Percentiles rank a stretch among this genome's conserved stretches.
phyloP scores from a whole-genome alignment of 2,888 invertebrate species.

The Mesorhabditis spiculigera region DNA sequence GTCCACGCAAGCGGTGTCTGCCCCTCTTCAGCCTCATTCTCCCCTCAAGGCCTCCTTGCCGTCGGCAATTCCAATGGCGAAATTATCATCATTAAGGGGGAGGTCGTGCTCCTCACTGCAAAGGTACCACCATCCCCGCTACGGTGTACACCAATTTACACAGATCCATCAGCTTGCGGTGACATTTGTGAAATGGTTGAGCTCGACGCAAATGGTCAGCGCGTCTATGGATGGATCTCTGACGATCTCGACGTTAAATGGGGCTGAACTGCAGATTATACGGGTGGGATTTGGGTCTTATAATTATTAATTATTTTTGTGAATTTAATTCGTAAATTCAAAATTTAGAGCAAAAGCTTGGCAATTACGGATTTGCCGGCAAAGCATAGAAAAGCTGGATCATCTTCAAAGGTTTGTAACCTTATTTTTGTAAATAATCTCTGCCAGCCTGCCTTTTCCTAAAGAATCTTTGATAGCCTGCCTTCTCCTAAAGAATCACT shows the following conservation, averaged over 20 bases:
- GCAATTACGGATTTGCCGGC: neutral
- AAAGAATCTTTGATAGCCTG: no score
- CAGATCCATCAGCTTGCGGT: neutral
- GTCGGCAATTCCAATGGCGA: neutral
- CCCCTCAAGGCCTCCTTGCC: neutral
- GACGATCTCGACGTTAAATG: neutral
- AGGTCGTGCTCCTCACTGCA: neutral
- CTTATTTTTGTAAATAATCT: neutral
- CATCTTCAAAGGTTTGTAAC: neutral
- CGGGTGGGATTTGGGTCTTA: neutral
- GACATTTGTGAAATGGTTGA: neutral
- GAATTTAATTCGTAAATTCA: neutral
- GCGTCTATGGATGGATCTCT: neutral
- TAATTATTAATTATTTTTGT: neutral
- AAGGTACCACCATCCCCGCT: neutral
- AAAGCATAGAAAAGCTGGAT: neutral
- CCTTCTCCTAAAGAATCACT: no score
- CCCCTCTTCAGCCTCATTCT: neutral
- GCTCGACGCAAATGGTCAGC: neutral
- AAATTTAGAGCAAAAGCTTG: neutral
- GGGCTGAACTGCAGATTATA: neutral
- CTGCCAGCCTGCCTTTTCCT: no score
- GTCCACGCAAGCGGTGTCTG: neutral
- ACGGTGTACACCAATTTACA: neutral
- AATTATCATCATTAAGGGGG: neutral